Evolutionary conservation across 2,888 invertebrate genomes (phyloP).

Genomic region (Cephus spinipes): DNA sequence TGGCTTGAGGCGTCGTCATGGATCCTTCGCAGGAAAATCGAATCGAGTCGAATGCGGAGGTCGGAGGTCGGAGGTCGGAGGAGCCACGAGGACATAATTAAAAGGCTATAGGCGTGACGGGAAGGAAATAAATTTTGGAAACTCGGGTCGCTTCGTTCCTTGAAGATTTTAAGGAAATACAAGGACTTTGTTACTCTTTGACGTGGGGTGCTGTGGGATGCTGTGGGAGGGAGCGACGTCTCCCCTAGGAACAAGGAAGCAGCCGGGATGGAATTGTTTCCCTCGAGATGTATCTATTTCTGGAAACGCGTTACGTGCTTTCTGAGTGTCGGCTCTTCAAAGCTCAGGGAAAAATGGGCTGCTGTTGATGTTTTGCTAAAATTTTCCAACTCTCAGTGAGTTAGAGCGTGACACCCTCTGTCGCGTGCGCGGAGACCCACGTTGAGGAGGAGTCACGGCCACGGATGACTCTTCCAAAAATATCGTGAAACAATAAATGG

Average conservation of each 20-base stretch:
- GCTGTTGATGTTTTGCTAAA: conserved; percentile 42
- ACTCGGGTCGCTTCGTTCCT: neutral
- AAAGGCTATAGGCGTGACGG: neutral
- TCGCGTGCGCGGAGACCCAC: neutral
- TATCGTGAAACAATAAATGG: conserved; percentile 8
- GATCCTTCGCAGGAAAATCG: too few species aligned
- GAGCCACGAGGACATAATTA: neutral
- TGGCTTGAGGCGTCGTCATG: too few species aligned
- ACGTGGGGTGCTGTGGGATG: too few species aligned
- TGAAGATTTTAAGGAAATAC: neutral
- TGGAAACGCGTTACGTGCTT: conserved; percentile 25
- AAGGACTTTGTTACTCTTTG: neutral
- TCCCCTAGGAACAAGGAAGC: neutral
- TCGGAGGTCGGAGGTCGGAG: neutral
- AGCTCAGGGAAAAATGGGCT: conserved; percentile 29
- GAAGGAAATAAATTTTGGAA: neutral
- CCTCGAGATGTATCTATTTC: conserved; percentile 1
- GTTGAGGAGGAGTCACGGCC: neutral
- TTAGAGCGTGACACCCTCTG: conserved; percentile 19
- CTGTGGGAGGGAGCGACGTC: too few species aligned
- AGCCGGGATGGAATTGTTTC: conserved; percentile 4
- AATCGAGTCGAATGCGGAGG: neutral
- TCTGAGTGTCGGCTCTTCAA: conserved; percentile 33
- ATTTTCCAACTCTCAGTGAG: conserved; percentile 20
- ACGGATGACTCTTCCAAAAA: neutral